phyloP scores from a whole-genome alignment of 2,113 vertebrate species.

The Polyodon spathula region DNA sequence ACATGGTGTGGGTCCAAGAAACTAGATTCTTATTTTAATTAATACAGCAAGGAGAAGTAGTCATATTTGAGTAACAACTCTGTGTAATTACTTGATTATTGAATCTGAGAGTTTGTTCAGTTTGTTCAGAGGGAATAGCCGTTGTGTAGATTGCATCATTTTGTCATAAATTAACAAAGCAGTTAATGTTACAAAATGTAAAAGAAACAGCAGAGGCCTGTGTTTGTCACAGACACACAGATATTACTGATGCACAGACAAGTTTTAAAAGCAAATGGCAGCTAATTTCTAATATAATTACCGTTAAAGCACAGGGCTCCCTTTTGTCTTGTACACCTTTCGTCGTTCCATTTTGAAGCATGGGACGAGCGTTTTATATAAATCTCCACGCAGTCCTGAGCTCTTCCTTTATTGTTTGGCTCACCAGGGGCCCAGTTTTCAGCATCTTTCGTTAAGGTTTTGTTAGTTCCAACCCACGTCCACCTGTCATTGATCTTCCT shows the following conservation, averaged over 20 bases:
- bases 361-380: conserved; percentile 66
- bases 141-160: no score
- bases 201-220: not conserved
- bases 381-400: conserved; percentile 80
- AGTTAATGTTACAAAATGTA: not conserved
- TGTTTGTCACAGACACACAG: not conserved
- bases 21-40: not conserved
- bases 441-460: conserved; percentile 47
- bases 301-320: conserved; percentile 69
- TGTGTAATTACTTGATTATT: no score
- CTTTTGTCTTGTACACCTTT: conserved; percentile 62
- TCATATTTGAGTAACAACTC: no score
- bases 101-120: not conserved
- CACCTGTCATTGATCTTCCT: conserved; percentile 49
- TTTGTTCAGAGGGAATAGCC: no score
- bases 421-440: conserved; percentile 71
- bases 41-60: no score
- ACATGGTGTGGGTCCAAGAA: not conserved
- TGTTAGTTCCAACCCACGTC: conserved; percentile 64
- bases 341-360: conserved; percentile 76
- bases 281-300: conserved; percentile 30
- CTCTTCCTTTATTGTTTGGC: conserved; percentile 56
- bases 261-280: not conserved
- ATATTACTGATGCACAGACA: not conserved
- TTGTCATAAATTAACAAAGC: no score